phyloP scores from a whole-genome alignment of 1,140 invertebrate genomes.

The Bicyclus anynana region DNA sequence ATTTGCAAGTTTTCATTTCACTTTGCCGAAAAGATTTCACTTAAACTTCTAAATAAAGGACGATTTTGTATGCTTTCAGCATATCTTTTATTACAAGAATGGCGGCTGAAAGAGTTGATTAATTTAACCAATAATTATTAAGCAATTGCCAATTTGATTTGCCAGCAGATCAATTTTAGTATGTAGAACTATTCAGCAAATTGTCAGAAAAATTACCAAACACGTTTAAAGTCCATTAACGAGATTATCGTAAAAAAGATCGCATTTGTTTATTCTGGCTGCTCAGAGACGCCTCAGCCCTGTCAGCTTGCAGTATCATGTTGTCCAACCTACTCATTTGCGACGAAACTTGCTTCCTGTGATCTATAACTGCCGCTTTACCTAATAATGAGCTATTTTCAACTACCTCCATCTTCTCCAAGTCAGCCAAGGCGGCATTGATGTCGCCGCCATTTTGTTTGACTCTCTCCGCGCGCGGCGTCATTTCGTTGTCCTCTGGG shows the following conservation, averaged over 20 bases:
- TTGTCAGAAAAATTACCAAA: too few relatives aligned
- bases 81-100: too few relatives aligned
- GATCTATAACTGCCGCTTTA: slow-evolving; percentile 65
- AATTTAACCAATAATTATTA: too few relatives aligned
- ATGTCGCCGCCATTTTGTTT: slow-evolving; percentile 54
- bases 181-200: too few relatives aligned
- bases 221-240: too few relatives aligned
- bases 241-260: slow-evolving; percentile 78
- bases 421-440: slow-evolving; percentile 71
- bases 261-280: slow-evolving; percentile 86
- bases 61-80: too few relatives aligned
- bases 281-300: slow-evolving; percentile 81
- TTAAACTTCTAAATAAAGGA: too few relatives aligned
- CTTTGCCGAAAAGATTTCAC: too few relatives aligned
- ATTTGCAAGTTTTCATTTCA: too few relatives aligned
- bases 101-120: too few relatives aligned
- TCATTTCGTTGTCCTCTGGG: slow-evolving; percentile 63
- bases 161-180: too few relatives aligned
- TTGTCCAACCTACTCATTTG: slow-evolving; percentile 82
- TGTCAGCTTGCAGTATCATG: slow-evolving; percentile 82
- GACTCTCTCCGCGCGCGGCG: slow-evolving; percentile 35
- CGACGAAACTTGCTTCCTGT: slow-evolving; percentile 78
- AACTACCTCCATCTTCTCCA: slow-evolving; percentile 60
- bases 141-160: too few relatives aligned
- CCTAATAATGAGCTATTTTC: slow-evolving; percentile 43